Conservation (phyloP, 2,888 invertebrate genomes). For the Molorchus minor region DNA sequence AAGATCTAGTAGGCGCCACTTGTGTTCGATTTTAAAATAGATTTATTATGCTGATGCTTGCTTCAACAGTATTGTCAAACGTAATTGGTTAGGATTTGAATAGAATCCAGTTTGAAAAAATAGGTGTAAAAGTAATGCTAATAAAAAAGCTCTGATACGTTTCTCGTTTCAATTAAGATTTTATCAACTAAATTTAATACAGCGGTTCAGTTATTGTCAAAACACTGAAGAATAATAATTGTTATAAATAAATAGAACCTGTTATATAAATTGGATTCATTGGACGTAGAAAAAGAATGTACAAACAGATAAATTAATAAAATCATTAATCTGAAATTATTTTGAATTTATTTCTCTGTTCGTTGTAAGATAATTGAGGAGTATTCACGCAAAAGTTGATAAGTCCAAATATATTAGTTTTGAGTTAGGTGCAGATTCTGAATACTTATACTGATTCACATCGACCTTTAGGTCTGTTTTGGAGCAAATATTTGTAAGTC, state of each 20-base stretch:
- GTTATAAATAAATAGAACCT: background rate
- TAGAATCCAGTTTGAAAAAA: conserved; percentile 8
- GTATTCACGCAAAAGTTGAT: too few relatives aligned
- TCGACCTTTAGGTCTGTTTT: too few relatives aligned
- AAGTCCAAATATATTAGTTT: too few relatives aligned
- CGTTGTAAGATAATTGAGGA: background rate
- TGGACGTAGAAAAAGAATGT: background rate
- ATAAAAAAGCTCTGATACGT: background rate
- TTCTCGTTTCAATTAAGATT: background rate
- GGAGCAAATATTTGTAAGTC: too few relatives aligned
- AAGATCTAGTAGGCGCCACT: conserved; percentile 31
- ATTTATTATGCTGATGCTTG: conserved; percentile 24
- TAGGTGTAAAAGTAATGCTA: background rate
- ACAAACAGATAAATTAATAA: background rate
- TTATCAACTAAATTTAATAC: background rate
- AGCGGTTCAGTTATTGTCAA: too few relatives aligned
- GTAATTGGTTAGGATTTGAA: conserved; percentile 17
- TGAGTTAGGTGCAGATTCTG: too few relatives aligned
- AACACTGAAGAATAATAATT: too few relatives aligned
- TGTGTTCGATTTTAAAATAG: conserved; percentile 24
- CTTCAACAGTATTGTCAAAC: conserved; percentile 21
- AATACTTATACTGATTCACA: too few relatives aligned
- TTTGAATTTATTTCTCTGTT: background rate
- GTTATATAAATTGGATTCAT: background rate
- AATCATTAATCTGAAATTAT: background rate